Evolutionary conservation across 2,888 invertebrate genomes (phyloP).

Genomic region (Crioceris asparagi): DNA sequence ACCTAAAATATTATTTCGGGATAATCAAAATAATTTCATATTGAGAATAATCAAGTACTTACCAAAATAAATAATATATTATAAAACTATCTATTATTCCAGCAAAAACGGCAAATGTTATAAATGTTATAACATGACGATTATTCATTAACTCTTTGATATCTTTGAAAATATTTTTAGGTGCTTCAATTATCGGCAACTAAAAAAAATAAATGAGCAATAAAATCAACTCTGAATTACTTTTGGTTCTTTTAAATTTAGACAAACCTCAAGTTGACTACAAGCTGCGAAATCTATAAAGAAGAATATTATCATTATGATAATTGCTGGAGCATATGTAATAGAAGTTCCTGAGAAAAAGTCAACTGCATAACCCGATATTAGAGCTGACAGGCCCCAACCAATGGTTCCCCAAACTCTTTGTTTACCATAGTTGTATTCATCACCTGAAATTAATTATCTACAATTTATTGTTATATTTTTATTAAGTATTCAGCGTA

Average conservation of each 20-base stretch:
- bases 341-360: conserved; percentile 45
- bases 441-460: conserved; percentile 48
- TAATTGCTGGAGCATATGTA: conserved; percentile 62
- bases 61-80: conserved; percentile 75
- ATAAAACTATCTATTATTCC: conserved; percentile 73
- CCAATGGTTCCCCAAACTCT: conserved; percentile 77
- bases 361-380: conserved; percentile 61
- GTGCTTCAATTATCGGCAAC: conserved; percentile 58
- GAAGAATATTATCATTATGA: conserved; percentile 54
- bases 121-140: conserved; percentile 56
- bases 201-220: conserved; percentile 33
- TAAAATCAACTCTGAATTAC: not conserved
- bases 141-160: conserved; percentile 50
- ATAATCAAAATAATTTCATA: not conserved
- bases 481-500: no score
- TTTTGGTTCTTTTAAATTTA: not conserved
- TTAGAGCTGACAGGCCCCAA: conserved; percentile 61
- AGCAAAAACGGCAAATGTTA: conserved; percentile 61
- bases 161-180: conserved; percentile 58
- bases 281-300: conserved; percentile 58
- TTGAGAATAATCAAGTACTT: conserved; percentile 23
- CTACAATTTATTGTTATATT: no score
- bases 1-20: conserved; percentile 41
- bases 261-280: conserved; percentile 45
- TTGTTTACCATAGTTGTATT: conserved; percentile 65